A percentile compares a stretch with the other conserved stretches of the same genome.
These are phyloP conservation scores for Hypsibius dujardini DNA, from an alignment of 1,140 invertebrate species.

Conservation along the genomic window DNA sequence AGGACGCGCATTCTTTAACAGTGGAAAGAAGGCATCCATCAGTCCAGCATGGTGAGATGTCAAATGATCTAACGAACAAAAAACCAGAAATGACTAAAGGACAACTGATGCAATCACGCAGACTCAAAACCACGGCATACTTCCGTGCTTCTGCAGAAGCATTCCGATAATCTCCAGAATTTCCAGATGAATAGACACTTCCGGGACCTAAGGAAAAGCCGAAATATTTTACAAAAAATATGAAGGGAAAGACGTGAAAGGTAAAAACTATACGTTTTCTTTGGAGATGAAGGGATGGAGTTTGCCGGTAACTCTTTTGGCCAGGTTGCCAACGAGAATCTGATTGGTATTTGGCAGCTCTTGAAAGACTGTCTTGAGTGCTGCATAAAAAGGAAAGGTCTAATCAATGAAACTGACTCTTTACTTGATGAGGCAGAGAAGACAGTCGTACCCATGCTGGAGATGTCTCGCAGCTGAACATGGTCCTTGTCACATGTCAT, in stretches of 20 bases:
- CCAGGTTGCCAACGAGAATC: slow-evolving; percentile 71
- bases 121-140: slow-evolving; percentile 26
- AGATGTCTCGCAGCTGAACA: slow-evolving; percentile 90
- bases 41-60: slow-evolving; percentile 69
- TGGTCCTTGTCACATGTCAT: slow-evolving; percentile 56
- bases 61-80: slow-evolving; percentile 40
- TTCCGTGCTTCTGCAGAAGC: slow-evolving; percentile 75
- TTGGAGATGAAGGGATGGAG: slow-evolving; percentile 10
- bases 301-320: slow-evolving; percentile 70
- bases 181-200: slow-evolving; percentile 90
- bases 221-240: not conserved
- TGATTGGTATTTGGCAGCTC: slow-evolving; percentile 76
- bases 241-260: no score
- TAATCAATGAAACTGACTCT: no score
- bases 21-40: slow-evolving; percentile 66
- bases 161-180: slow-evolving; percentile 88
- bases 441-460: slow-evolving; percentile 55
- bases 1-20: slow-evolving; percentile 74
- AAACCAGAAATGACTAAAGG: slow-evolving; percentile 16
- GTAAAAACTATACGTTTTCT: not conserved
- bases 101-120: slow-evolving; percentile 7
- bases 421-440: no score
- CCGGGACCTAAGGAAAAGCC: slow-evolving; percentile 38
- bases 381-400: slow-evolving; percentile 24
- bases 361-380: slow-evolving; percentile 87